Base-by-base conservation (phyloP, 1,140 invertebrate species). In the Drosophila arawakana region DNA sequence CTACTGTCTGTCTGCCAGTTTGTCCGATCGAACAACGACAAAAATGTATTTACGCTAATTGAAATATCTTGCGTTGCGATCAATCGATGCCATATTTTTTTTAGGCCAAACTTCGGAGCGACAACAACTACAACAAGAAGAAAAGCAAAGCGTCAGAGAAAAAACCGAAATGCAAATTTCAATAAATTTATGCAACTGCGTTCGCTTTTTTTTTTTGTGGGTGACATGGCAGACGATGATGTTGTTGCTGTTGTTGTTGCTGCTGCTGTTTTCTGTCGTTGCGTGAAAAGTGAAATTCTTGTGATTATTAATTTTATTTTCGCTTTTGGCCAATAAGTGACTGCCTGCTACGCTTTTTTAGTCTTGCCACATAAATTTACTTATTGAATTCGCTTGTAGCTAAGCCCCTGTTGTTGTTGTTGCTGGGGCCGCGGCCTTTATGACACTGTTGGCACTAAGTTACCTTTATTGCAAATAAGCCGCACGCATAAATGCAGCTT, bases 21-120 rank as follows among this genome's bases (percentile, higher is more conserved):
- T 57, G 65, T 81, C 84, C 76, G 54, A 46, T 67, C 59, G 65
- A 80, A 70, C 69, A 79, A 79, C 77, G 80, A 79, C 84, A 89
- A 81, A 89, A 89, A 89, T 89, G 84, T 89, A 89, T 89, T 89
- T 89, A 89, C 84, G 84, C 84, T 89, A 89, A 89, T 89, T 89
- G 84, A 89, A 89, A 89, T 89, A 89, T 89, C 84, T 89, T 78
- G 84, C 84, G 84, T 81, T 84, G 71, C 84, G 84, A 89, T 89
- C 84, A 89, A 89, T 89, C 84, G 84, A 89, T 89, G 84, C 84
- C 81, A 89, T 88, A 88, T 89, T 81, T 89, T 83, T 60, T 63
- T 15, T 35, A 82, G 81, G 81, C 81, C 81, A 85, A 84, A 81
- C 73, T 54, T 46, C 52, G 67, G 62, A 52, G 37, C n/a, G 59